Percentiles rank a stretch among this genome's conserved stretches.
Conservation (phyloP, 2,797 vertebrate species). For the Chelon auratus region DNA sequence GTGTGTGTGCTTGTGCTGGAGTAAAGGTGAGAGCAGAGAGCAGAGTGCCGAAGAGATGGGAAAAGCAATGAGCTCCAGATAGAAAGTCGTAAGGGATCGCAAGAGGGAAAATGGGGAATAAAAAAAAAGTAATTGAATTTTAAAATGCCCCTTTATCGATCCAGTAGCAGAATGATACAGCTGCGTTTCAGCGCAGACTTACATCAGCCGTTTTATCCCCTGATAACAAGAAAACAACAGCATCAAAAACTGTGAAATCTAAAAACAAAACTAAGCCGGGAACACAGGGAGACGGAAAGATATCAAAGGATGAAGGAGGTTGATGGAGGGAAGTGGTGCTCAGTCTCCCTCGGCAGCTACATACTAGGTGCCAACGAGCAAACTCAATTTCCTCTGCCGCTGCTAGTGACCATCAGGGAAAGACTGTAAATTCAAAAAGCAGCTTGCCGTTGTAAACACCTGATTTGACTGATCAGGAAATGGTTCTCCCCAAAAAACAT, state of each 20-base stretch:
- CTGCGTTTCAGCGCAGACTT: conserved; percentile 40
- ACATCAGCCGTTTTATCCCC: conserved; percentile 23
- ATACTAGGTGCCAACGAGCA: not conserved
- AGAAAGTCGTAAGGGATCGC: conserved; percentile 21
- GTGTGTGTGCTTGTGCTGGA: conserved; percentile 7
- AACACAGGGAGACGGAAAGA: not conserved
- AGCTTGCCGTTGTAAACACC: not conserved
- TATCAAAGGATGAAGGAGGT: not conserved
- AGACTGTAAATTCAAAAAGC: not conserved
- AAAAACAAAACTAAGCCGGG: not conserved
- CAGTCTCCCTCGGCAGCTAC: not conserved
- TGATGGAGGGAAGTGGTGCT: conserved; percentile 4
- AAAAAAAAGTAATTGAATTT: conserved; percentile 51
- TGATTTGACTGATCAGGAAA: too few species aligned
- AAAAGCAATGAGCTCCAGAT: conserved; percentile 30
- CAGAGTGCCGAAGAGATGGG: conserved; percentile 1
- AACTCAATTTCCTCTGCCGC: not conserved
- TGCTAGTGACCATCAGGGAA: not conserved
- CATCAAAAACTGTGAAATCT: conserved; percentile 14
- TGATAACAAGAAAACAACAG: conserved; percentile 33
- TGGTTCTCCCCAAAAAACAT: not conserved
- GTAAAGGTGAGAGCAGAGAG: not conserved
- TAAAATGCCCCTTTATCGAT: conserved; percentile 61
- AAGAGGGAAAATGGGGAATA: not conserved
- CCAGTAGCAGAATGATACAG: conserved; percentile 20